Evolutionary conservation across 2,797 vertebrate species (phyloP).

Genomic region (Pelodytes ibericus): DNA sequence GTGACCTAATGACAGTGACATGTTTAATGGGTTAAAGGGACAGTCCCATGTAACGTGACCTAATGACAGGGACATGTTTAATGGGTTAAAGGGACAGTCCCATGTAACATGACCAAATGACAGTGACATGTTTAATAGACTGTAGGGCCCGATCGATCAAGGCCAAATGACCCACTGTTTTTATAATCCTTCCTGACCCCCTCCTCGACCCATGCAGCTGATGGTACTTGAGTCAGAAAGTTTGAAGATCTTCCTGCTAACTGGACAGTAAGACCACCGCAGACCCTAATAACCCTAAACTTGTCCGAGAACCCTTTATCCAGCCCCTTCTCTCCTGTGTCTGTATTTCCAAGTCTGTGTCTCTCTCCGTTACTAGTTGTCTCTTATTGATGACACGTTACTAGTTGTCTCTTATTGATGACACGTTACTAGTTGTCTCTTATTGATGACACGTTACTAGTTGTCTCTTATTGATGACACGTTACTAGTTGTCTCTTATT

Average conservation of each 20-base stretch:
- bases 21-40: neutral
- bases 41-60: neutral
- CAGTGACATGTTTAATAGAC: neutral
- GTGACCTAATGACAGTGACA: neutral
- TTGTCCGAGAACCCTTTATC: conserved; percentile 2
- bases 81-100: neutral
- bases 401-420: too few species aligned
- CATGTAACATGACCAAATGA: neutral
- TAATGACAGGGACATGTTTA: neutral
- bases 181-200: conserved; percentile 41
- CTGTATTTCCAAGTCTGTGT: neutral
- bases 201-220: conserved; percentile 34
- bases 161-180: conserved; percentile 37
- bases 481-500: too few species aligned
- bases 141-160: neutral
- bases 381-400: too few species aligned
- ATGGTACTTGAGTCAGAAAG: conserved; percentile 33
- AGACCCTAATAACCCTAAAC: neutral
- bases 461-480: too few species aligned
- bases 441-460: too few species aligned
- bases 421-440: too few species aligned
- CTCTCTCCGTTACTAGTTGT: too few species aligned
- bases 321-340: neutral
- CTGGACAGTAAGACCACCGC: conserved; percentile 37
- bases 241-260: conserved; percentile 38